Evolutionary conservation across 2,113 vertebrate species (phyloP).

Genomic region (Mobula birostris): DNA sequence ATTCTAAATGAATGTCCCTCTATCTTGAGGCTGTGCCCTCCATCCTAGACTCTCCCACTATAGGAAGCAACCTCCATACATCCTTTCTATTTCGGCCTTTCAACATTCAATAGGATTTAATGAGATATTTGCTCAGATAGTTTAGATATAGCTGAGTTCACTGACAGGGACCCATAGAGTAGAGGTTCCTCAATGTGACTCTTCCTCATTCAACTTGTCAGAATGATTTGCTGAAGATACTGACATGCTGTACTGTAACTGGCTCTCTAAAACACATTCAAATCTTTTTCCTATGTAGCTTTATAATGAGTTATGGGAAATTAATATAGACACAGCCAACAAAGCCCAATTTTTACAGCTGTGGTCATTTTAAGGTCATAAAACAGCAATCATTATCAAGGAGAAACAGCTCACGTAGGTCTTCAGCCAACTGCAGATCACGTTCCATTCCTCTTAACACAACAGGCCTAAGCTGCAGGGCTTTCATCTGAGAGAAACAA

Average conservation of each 20-base stretch:
- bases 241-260: neutral
- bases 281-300: neutral
- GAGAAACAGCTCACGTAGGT: neutral
- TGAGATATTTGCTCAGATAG: neutral
- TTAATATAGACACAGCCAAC: neutral
- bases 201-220: neutral
- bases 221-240: neutral
- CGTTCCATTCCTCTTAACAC: neutral
- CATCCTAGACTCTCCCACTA: too few species aligned
- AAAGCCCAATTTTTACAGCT: neutral
- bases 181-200: neutral
- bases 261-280: neutral
- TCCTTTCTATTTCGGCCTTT: too few species aligned
- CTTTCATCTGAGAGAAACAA: neutral
- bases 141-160: neutral
- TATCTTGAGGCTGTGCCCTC: too few species aligned
- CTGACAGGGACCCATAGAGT: neutral
- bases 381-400: neutral
- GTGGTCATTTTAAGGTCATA: neutral
- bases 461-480: neutral
- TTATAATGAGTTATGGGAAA: neutral
- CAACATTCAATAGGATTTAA: too few species aligned
- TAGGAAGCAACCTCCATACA: too few species aligned
- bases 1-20: too few species aligned
- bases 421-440: too few species aligned